These are phyloP conservation scores for Metalampra italica DNA, from an alignment of 2,888 invertebrate genomes.

Conservation along the genomic window DNA sequence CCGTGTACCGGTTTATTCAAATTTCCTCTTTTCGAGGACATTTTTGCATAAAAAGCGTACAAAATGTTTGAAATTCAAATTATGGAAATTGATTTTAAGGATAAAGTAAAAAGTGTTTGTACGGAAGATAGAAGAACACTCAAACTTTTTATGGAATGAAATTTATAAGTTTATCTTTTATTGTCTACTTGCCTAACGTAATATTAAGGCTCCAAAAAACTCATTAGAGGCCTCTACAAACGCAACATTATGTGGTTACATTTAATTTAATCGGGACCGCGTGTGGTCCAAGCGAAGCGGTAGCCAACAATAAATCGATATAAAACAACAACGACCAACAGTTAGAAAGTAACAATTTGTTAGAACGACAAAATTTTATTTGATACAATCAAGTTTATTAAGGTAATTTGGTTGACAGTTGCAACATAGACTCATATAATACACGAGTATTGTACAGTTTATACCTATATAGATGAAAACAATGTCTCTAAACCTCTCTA, in stretches of 20 bases:
- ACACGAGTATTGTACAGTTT: not conserved
- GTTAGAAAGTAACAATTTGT: constrained; percentile 53
- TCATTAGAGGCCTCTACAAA: constrained; percentile 50
- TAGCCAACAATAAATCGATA: constrained; percentile 47
- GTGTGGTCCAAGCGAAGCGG: constrained; percentile 63
- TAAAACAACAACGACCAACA: constrained; percentile 50
- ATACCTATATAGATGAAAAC: not conserved
- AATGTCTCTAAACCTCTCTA: too few species aligned
- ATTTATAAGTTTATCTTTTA: not conserved
- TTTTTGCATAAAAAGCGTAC: constrained; percentile 38
- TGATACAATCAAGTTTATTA: constrained; percentile 23
- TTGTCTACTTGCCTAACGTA: constrained; percentile 41
- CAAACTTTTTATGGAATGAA: not conserved
- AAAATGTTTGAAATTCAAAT: constrained; percentile 10
- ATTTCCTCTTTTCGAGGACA: constrained; percentile 42
- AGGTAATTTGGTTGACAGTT: not conserved
- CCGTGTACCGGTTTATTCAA: constrained; percentile 45
- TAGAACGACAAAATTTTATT: constrained; percentile 40
- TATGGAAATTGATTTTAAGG: constrained; percentile 2
- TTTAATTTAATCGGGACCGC: constrained; percentile 65
- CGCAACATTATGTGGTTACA: constrained; percentile 51
- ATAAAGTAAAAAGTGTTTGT: not conserved
- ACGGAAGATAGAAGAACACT: not conserved
- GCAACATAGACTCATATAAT: too few species aligned
- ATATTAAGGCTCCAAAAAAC: constrained; percentile 48